Percentiles rank a stretch among this genome's conserved stretches.
Evolutionary conservation across 2,797 vertebrate genomes (phyloP).

Genomic region (Onychomys torridus): DNA sequence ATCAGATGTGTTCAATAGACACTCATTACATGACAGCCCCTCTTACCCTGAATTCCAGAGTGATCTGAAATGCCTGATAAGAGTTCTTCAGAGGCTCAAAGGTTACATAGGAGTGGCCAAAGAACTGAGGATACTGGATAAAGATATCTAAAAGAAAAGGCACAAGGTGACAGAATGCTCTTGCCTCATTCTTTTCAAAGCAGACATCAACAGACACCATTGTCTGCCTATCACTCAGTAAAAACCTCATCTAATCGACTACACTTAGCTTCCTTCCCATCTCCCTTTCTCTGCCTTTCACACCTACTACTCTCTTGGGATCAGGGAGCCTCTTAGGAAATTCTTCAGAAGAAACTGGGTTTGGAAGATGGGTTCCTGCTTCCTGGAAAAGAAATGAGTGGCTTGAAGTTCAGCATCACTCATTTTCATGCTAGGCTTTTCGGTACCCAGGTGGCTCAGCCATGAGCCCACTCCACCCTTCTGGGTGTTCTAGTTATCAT

Average conservation of each 20-base stretch:
- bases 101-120: constrained; percentile 94
- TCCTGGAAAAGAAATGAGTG: not conserved
- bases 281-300: constrained; percentile 10
- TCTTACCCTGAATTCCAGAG: constrained; percentile 95
- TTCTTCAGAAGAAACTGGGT: constrained; percentile 44
- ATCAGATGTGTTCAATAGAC: not conserved
- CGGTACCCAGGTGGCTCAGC: no score
- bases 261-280: constrained; percentile 28
- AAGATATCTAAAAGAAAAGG: constrained; percentile 88
- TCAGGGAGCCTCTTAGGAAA: constrained; percentile 11
- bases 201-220: constrained; percentile 43
- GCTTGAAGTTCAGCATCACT: not conserved
- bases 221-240: not conserved
- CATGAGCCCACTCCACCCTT: not conserved
- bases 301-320: constrained; percentile 29
- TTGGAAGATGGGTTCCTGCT: not conserved
- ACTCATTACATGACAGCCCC: not conserved
- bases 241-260: constrained; percentile 41
- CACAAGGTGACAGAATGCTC: not conserved
- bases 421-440: not conserved
- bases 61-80: constrained; percentile 96
- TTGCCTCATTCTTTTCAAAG: constrained; percentile 55
- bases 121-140: constrained; percentile 96
- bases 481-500: not conserved
- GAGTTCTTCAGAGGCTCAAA: constrained; percentile 98